Percentiles rank a stretch among this genome's conserved stretches.
Evolutionary conservation across 2,797 vertebrate genomes (phyloP).

Genomic region (Sciurus carolinensis): DNA sequence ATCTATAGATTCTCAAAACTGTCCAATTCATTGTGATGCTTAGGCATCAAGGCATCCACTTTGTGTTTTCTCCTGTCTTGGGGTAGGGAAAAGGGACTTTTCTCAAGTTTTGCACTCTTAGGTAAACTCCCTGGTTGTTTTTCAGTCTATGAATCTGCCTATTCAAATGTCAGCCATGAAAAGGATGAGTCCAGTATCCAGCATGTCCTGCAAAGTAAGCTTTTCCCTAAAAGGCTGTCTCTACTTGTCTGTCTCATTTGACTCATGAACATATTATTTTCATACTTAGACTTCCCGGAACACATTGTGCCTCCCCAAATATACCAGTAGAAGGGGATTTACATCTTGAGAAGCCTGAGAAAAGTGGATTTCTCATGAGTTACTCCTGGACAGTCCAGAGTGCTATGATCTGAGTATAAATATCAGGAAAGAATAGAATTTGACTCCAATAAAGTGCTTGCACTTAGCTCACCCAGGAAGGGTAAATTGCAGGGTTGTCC

Average conservation of each 20-base stretch:
- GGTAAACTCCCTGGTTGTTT: constrained; percentile 54
- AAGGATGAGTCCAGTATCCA: background rate
- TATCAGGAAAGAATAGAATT: background rate
- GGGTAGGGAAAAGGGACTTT: constrained; percentile 14
- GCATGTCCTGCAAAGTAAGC: background rate
- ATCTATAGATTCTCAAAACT: constrained; percentile 33
- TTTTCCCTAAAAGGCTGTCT: background rate
- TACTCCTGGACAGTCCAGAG: background rate
- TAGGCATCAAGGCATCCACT: background rate
- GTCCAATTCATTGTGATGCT: background rate
- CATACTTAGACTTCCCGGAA: constrained; percentile 3
- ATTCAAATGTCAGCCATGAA: background rate
- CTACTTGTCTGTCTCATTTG: background rate
- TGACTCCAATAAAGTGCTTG: background rate
- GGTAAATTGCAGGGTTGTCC: background rate
- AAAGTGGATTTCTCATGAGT: background rate
- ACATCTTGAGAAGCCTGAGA: background rate
- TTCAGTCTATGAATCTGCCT: constrained; percentile 36
- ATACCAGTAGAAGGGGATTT: background rate
- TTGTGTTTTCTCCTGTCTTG: background rate
- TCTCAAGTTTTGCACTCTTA: background rate
- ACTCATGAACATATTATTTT: background rate
- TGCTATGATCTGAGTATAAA: background rate
- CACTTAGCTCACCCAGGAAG: background rate
- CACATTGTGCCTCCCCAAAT: background rate